A percentile compares a stretch with the other conserved stretches of the same genome.
Evolutionary conservation across 2,113 vertebrate genomes (phyloP).

Genomic region (Cebus imitator): DNA sequence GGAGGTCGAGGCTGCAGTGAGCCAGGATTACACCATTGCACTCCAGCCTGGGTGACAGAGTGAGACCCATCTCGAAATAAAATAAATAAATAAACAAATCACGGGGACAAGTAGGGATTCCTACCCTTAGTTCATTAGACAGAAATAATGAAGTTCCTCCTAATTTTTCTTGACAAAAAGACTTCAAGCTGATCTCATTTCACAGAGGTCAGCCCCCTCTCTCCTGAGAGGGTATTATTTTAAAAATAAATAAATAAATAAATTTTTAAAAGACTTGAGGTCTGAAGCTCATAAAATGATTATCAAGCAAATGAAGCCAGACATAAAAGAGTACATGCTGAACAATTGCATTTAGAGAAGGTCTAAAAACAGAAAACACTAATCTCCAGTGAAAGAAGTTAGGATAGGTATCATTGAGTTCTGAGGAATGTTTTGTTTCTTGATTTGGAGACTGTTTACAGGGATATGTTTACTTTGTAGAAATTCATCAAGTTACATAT

Average conservation of each 20-base stretch:
- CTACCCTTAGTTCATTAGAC: slow-evolving; percentile 15
- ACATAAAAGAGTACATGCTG: slow-evolving; percentile 1
- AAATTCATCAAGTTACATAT: slow-evolving; percentile 27
- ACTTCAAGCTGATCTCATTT: background rate
- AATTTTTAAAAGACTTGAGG: background rate
- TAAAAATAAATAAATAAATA: no score
- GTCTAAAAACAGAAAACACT: slow-evolving; percentile 2
- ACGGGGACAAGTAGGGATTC: background rate
- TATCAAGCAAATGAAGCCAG: slow-evolving; percentile 15
- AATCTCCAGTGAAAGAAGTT: background rate
- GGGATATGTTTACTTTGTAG: slow-evolving; percentile 17
- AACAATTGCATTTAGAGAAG: slow-evolving; percentile 1
- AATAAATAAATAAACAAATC: background rate
- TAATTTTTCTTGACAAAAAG: slow-evolving; percentile 41
- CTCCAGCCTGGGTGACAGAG: no score
- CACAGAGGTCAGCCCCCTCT: no score
- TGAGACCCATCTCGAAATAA: no score
- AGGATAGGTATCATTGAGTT: background rate
- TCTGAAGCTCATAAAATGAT: slow-evolving; percentile 48
- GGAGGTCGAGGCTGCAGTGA: no score
- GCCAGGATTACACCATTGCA: no score
- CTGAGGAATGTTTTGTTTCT: background rate
- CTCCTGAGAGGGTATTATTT: no score
- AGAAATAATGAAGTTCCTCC: slow-evolving; percentile 4
- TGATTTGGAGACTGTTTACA: background rate